Evolutionary conservation across 2,888 invertebrate species (phyloP).

Genomic region (Chouioia cunea): DNA sequence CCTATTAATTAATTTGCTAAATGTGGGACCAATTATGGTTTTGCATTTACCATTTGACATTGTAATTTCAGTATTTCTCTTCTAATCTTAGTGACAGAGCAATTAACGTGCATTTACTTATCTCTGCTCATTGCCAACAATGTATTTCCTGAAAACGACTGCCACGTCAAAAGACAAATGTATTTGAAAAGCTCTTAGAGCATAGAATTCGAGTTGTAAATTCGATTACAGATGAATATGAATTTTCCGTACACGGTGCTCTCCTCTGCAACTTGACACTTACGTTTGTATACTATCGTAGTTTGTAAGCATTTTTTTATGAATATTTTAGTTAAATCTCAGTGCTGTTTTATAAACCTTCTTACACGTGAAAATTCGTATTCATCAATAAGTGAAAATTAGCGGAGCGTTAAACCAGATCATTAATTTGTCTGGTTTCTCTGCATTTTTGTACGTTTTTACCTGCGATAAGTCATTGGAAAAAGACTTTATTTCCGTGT

Average conservation of each 20-base stretch:
- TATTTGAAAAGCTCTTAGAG: conserved; percentile 22
- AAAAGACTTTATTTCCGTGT: not conserved
- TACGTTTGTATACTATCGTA: conserved; percentile 10
- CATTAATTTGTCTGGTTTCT: conserved; percentile 18
- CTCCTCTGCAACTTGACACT: not conserved
- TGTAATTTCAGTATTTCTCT: conserved; percentile 6
- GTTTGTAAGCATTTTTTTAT: conserved; percentile 24
- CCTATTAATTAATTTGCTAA: conserved; percentile 21
- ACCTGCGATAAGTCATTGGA: conserved; percentile 11
- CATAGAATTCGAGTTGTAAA: conserved; percentile 36
- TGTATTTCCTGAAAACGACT: conserved; percentile 40
- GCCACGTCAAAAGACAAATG: conserved; percentile 23
- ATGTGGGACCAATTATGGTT: conserved; percentile 41
- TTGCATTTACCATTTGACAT: conserved; percentile 20
- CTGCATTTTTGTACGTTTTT: conserved; percentile 32
- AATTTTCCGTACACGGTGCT: conserved; percentile 26
- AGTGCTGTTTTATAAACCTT: conserved; percentile 4
- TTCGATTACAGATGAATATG: conserved; percentile 15
- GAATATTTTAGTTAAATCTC: conserved; percentile 15
- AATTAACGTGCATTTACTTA: too few species aligned
- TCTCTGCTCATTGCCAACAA: conserved; percentile 4
- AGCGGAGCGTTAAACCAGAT: conserved; percentile 18
- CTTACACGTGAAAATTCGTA: conserved; percentile 16
- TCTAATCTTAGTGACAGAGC: not conserved
- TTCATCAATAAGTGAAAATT: conserved; percentile 8